Percentiles rank a stretch among this genome's conserved stretches.
Conservation (phyloP, 2,797 vertebrate genomes). For the Phrynocephalus guinanensis region DNA sequence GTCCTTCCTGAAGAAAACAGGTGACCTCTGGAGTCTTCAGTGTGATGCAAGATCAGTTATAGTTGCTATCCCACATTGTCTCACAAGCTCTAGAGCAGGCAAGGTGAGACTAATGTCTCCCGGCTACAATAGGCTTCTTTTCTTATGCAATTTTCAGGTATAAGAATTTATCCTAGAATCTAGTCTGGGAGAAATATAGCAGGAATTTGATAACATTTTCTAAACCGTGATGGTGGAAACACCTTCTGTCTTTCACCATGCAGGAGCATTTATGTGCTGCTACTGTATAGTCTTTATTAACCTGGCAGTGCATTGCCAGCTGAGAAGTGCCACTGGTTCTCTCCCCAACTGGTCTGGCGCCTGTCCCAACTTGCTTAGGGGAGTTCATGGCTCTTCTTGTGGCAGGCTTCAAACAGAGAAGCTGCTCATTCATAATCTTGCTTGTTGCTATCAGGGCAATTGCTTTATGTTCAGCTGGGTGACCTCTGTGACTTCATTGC, state of each 20-base stretch:
- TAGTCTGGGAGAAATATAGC: background rate
- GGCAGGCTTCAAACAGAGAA: background rate
- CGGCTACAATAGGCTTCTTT: background rate
- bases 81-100: background rate
- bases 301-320: background rate
- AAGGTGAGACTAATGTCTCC: background rate
- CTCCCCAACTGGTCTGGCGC: background rate
- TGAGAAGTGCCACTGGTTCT: background rate
- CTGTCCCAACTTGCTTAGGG: background rate
- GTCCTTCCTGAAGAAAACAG: too few relatives aligned
- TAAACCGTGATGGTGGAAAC: background rate
- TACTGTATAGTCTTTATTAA: background rate
- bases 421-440: background rate
- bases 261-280: background rate
- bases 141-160: background rate
- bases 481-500: slow-evolving; percentile 59
- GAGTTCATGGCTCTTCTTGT: background rate
- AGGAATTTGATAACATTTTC: background rate
- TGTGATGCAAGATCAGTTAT: background rate
- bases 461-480: slow-evolving; percentile 46
- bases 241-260: background rate
- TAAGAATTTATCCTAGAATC: background rate
- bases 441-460: slow-evolving; percentile 5
- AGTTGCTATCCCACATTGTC: background rate
- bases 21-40: background rate